Evolutionary conservation across 2,888 invertebrate species (phyloP), one percentile per base, ranked within the genome.

Genomic region (Chesias legatella): DNA sequence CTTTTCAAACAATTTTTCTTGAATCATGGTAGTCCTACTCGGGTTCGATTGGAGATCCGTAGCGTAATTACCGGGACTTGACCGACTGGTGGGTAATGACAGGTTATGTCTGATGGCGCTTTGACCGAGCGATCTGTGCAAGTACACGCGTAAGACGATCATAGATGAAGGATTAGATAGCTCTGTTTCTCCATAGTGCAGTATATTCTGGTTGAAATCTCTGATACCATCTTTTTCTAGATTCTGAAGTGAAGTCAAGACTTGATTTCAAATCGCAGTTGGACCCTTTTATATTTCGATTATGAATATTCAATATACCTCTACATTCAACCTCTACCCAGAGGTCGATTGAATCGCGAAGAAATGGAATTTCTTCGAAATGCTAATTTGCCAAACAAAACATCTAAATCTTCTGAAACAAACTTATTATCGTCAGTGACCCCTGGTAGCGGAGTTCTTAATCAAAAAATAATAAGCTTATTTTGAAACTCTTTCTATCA

Each of bases 91-190:
- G 53, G 43, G 63, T 83, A 84, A 84, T 83, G 66, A 79, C 70
- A 72, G 81, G 78, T 68, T 79, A 58, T 53, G 58, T 67, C 66
- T 71, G 72, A 74, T 64, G 67, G 63, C 67, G 69, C 48, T 51
- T 51, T 54, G 47, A 48, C 37, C 32, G 29, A 45, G 26, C 35
- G 33, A 45, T 36, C 39, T 35, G 3, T 32, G 11, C 23, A 11
- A 23, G 25, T 33, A 28, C 33, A 10, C 30, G 33, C 30, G 10
- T 11, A 34, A 40, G 26, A 26, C 10, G 29, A 2, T 8, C 27
- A 40, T 22, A 44, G 44, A 39, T n/a, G n/a, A n/a, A n/a, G n/a
- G n/a, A n/a, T n/a, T n/a, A n/a, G n/a, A n/a, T n/a, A n/a, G n/a
- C n/a, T n/a, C n/a, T n/a, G n/a, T n/a, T n/a, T n/a, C n/a, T n/a